Evolutionary conservation across 2,888 invertebrate genomes (phyloP).

Genomic region (Caenorhabditis sp.): DNA sequence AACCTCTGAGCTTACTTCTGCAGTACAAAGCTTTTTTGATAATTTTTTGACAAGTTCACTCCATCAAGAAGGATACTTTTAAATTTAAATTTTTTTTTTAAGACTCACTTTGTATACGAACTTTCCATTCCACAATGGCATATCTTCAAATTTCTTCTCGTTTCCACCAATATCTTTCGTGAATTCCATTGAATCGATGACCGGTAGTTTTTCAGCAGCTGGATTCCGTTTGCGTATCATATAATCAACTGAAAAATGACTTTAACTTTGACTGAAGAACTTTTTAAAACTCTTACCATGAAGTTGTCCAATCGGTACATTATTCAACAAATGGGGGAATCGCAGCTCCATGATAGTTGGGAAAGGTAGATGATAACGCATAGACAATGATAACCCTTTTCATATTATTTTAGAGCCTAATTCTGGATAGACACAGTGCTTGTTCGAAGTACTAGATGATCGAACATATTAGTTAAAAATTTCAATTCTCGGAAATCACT

Average conservation of each 20-base stretch:
- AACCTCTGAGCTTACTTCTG: too few relatives aligned
- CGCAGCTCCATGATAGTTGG: conserved; percentile 51
- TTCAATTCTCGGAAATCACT: too few relatives aligned
- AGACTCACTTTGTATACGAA: conserved; percentile 76
- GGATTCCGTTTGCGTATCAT: conserved; percentile 46
- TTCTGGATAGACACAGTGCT: conserved; percentile 64
- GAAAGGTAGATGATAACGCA: conserved; percentile 50
- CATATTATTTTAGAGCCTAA: conserved; percentile 51
- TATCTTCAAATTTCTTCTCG: conserved; percentile 79
- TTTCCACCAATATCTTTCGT: conserved; percentile 56
- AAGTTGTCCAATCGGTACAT: conserved; percentile 52
- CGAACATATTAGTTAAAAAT: too few relatives aligned
- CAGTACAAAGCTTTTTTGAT: too few relatives aligned
- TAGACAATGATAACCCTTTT: conserved; percentile 45
- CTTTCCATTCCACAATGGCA: conserved; percentile 95
- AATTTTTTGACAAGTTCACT: too few relatives aligned
- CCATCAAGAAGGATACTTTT: too few relatives aligned
- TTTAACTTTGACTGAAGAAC: too few relatives aligned
- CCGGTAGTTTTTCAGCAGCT: conserved; percentile 12
- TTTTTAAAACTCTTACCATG: too few relatives aligned
- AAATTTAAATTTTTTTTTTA: too few relatives aligned
- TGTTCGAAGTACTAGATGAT: conserved; percentile 66
- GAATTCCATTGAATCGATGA: conserved; percentile 35
- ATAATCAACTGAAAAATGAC: conserved; percentile 55
- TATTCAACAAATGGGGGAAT: conserved; percentile 43